A percentile compares a stretch with the other conserved stretches of the same genome.
Evolutionary conservation across 2,888 invertebrate species (phyloP).

Genomic region (Nycteola revayana): DNA sequence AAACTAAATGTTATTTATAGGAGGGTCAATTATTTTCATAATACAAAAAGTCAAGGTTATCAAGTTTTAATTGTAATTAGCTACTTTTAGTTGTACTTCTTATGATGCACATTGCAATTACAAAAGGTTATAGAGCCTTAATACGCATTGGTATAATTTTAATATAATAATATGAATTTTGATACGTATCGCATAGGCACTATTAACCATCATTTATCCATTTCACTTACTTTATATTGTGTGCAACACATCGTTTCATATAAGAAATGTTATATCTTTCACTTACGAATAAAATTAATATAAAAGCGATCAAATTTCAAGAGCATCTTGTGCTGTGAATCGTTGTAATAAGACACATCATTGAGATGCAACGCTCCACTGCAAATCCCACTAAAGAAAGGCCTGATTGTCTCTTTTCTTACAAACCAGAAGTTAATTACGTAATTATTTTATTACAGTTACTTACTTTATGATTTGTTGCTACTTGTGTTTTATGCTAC

Average conservation of each 20-base stretch:
- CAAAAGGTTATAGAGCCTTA: too few relatives aligned
- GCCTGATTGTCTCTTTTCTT: slow-evolving; percentile 46
- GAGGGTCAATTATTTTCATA: too few relatives aligned
- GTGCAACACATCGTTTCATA: slow-evolving; percentile 20
- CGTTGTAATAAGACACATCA: slow-evolving; percentile 46
- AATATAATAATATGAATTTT: too few relatives aligned
- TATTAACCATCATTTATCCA: too few relatives aligned
- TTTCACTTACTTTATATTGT: too few relatives aligned
- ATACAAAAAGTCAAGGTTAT: too few relatives aligned
- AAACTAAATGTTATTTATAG: too few relatives aligned
- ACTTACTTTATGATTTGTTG: slow-evolving; percentile 47
- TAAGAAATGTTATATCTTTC: slow-evolving; percentile 21
- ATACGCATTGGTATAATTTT: too few relatives aligned
- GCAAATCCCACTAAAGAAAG: slow-evolving; percentile 47
- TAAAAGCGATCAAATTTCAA: slow-evolving; percentile 52
- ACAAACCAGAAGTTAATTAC: slow-evolving; percentile 46
- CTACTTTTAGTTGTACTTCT: too few relatives aligned
- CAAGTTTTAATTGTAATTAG: too few relatives aligned
- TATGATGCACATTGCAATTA: too few relatives aligned
- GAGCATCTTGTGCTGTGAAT: slow-evolving; percentile 49
- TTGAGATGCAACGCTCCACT: slow-evolving; percentile 34
- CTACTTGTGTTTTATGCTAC: slow-evolving; percentile 35
- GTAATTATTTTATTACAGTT: slow-evolving; percentile 61
- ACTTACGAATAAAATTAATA: slow-evolving; percentile 28
- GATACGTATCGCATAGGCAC: too few relatives aligned